Conservation (phyloP, 2,113 vertebrate species). For the Pelobates fuscus region DNA sequence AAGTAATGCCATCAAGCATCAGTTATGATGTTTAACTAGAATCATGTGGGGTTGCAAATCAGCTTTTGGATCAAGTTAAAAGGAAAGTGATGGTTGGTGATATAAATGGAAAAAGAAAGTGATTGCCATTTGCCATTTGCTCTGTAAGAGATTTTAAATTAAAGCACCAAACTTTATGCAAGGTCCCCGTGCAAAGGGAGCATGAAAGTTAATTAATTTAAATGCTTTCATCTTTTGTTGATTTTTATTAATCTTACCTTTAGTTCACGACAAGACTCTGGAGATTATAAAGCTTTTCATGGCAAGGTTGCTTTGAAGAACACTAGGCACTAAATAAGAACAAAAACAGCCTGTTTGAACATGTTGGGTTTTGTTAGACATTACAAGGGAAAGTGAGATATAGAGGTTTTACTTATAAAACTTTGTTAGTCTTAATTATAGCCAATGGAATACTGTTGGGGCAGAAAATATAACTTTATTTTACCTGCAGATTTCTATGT, state of each 20-base stretch:
- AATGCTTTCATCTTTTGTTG: conserved; percentile 53
- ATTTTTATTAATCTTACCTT: conserved; percentile 54
- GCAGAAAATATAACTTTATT: too few relatives aligned
- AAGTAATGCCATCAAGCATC: conserved; percentile 55
- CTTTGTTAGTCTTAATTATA: too few relatives aligned
- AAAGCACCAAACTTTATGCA: conserved; percentile 49
- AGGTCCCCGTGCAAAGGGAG: conserved; percentile 46
- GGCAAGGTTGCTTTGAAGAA: conserved; percentile 20
- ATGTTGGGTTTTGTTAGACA: not conserved
- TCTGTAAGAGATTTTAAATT: conserved; percentile 63
- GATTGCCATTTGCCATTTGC: conserved; percentile 47
- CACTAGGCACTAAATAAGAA: conserved; percentile 47
- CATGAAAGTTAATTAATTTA: conserved; percentile 58
- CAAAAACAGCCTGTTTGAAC: conserved; percentile 19
- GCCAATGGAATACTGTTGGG: too few relatives aligned
- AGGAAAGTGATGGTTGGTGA: conserved; percentile 46
- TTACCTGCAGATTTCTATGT: too few relatives aligned
- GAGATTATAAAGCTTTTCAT: conserved; percentile 51
- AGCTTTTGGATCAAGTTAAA: conserved; percentile 57
- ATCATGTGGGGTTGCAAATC: conserved; percentile 55
- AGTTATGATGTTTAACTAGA: conserved; percentile 54
- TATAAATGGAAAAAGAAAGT: conserved; percentile 52
- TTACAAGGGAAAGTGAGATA: too few relatives aligned
- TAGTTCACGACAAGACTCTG: conserved; percentile 48
- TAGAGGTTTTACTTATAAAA: too few relatives aligned